Conservation (phyloP, 2,113 vertebrate species). For the Brienomyrus brachyistius region DNA sequence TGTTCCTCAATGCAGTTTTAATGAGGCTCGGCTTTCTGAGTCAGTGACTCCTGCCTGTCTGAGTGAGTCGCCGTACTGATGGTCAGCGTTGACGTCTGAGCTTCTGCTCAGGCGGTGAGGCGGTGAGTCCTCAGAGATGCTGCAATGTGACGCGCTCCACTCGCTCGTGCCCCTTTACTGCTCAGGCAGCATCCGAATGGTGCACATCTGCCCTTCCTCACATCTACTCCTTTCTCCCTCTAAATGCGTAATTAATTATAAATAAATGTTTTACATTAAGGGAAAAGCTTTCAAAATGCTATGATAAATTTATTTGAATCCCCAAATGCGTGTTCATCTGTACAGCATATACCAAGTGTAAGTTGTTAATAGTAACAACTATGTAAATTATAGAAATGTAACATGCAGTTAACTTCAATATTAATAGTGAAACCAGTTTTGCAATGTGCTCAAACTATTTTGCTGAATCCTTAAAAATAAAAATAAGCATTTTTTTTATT, state of each 20-base stretch:
- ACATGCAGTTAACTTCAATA: not conserved
- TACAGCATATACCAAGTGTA: not conserved
- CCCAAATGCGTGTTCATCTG: not conserved
- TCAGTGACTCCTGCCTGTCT: not conserved
- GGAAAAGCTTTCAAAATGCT: not conserved
- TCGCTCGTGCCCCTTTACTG: not conserved
- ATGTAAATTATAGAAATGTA: not conserved
- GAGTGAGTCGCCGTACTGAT: not conserved
- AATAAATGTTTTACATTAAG: not conserved
- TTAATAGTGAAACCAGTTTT: not conserved
- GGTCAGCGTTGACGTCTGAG: too few relatives aligned
- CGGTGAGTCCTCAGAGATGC: not conserved
- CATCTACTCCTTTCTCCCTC: not conserved
- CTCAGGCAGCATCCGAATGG: not conserved
- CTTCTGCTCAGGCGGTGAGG: not conserved
- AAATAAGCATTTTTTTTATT: not conserved
- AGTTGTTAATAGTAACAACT: not conserved
- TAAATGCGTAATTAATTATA: not conserved
- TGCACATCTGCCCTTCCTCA: not conserved
- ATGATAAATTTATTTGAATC: not conserved
- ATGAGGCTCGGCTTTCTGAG: not conserved
- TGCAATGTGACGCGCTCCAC: not conserved
- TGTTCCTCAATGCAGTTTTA: not conserved
- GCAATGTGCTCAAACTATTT: not conserved
- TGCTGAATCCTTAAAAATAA: not conserved